Base-by-base conservation (phyloP, 2,797 vertebrate species). In the Ciconia nigra region DNA sequence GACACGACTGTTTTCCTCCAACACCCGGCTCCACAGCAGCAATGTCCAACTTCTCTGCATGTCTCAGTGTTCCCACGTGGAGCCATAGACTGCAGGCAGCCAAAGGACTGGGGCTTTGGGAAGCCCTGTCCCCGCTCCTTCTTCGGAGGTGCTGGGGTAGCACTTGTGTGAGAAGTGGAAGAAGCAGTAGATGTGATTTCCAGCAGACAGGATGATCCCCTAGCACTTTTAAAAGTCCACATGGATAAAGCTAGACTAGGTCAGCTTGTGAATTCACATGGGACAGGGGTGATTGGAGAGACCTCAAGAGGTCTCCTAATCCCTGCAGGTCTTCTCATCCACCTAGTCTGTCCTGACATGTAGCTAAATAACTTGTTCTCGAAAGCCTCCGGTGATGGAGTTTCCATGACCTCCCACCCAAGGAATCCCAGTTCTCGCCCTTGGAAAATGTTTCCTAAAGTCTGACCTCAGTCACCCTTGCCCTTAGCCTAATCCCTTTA, bases 401-500 rank as follows among this genome's bases (percentile, higher is more conserved):
- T 92, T 96, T 93, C 74, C 74, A 91, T 55, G 4, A 4, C 86
- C 87, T 96, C 89, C 87, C 96, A 89, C 67, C 67, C 31, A 61
- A 93, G 87, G 89, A 95, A 96, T 93, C 67, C 87, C 78, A 67
- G 84, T 91, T 91, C 90, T 96, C 33, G 0, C 55, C 73, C 92
- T 89, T 80, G 41, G 82, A 96, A 96, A 91, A 91, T 24, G 81
- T 89, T 96, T 96, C 91, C 90, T 52, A 3, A 80, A 85, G 71
- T 73, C 81, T 92, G 90, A 92, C 92, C 93, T 94, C 71, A 51
- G 74, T 62, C 87, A 92, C 71, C 91, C 87, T 74, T 93, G 71
- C 74, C 67, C 83, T 95, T 28, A 82, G 42, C 70, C 84, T 67
- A 39, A 89, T 85, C 57, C 13, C 29, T 96, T 93, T 59, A 61